Base-by-base conservation (phyloP, 2,888 invertebrate genomes). In the Nezara viridula region DNA sequence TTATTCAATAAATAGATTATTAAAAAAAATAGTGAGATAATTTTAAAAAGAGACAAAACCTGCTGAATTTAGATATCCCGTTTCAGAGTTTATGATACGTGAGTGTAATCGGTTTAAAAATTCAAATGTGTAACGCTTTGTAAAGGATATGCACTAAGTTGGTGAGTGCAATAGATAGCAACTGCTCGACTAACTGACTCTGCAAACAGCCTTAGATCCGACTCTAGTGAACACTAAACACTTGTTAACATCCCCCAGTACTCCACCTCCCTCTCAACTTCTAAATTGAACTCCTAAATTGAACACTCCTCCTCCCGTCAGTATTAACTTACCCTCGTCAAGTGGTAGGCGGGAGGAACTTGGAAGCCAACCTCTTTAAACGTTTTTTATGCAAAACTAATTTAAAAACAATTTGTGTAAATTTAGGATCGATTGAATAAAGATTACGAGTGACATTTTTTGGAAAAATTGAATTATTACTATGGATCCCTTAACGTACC, bases 251-350 rank as follows among this genome's bases (percentile, higher is more conserved):
- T 32, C 37, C 32, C 4, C 66, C 37, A 73, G 66, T 19, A n/a
- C 66, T 73, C 5, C 55, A 6, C 66, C 14, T 19, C 2, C 32
- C 37, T 21, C 32, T 21, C 32, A 19, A 14, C 14, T 32, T n/a
- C n/a, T n/a, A n/a, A n/a, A n/a, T 6, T 37, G 10, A 73, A 73
- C 66, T 73, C 27, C 66, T 73, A 73, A 73, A 73, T 73, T 73
- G 32, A 73, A 73, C 66, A 7, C 37, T 21, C 37, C 66, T 37
- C 66, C 37, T 73, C 37, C 66, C 21, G 37, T 73, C 27, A 73
- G 66, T 37, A 73, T 73, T 21, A 73, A 73, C 66, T 32, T 37
- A 73, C 0, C 37, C 19, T 9, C 37, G 32, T 37, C 32, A 37
- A 6, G 16, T 0, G 5, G 5, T 5, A 1, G 6, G 7, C 1